These are phyloP conservation scores for Rugalucina vietnamica DNA, from an alignment of 2,888 invertebrate species.

Conservation along the genomic window DNA sequence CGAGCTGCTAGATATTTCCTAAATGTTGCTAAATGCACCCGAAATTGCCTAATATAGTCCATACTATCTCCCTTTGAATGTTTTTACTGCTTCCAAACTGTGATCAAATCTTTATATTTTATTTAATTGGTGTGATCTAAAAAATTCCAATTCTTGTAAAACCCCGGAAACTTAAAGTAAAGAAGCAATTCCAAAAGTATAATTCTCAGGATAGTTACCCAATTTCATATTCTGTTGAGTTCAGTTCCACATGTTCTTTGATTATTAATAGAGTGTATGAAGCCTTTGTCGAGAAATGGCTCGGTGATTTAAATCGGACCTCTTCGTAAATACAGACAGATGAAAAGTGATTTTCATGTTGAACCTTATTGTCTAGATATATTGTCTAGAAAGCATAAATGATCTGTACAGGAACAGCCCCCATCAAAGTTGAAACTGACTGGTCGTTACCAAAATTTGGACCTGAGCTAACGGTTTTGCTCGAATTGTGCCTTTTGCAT, in stretches of 20 bases:
- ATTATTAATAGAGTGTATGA: background rate
- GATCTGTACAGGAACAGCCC: conserved; percentile 6
- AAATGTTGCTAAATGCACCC: background rate
- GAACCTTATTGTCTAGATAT: background rate
- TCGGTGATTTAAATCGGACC: background rate
- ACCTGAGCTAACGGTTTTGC: background rate
- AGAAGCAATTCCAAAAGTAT: background rate
- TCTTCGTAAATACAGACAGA: background rate
- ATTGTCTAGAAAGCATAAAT: background rate
- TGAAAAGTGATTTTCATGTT: conserved; percentile 1
- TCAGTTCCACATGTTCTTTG: background rate
- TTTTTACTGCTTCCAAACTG: too few relatives aligned
- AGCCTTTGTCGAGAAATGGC: background rate
- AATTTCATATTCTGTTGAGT: background rate
- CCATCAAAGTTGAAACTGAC: conserved; percentile 21
- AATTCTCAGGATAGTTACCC: background rate
- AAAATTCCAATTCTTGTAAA: background rate
- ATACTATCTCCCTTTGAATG: too few relatives aligned
- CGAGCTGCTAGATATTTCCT: conserved; percentile 16
- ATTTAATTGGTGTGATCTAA: background rate
- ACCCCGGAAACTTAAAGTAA: background rate
- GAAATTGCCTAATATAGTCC: background rate
- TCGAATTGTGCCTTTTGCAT: background rate
- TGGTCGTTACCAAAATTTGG: conserved; percentile 12
- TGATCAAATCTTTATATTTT: background rate